Base-by-base conservation (phyloP, 2,113 vertebrate genomes). In the Mastomys natalensis region DNA sequence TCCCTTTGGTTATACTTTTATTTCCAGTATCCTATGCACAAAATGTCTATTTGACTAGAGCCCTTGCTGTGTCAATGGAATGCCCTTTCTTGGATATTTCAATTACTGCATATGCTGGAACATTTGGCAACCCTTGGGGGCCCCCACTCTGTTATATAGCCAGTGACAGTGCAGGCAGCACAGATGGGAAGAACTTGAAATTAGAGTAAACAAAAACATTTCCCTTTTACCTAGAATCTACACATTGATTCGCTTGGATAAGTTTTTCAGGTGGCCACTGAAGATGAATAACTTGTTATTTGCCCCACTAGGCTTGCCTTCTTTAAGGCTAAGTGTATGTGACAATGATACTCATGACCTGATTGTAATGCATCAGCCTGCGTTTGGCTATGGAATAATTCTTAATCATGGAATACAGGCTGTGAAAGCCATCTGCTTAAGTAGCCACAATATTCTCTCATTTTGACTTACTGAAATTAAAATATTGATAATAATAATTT, bases 341-440 rank as follows among this genome's bases (percentile, higher is more conserved):
- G n/a, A 12, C 11, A 21, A 74, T 95, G 93, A 45, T 64, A 72
- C 60, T 3, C 87, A 96, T 34, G 3, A 93, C 87, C 81, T 95
- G 2, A 97, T 96, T 95, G 34, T 31, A 96, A n/a, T 31, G 5
- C 73, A 89, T 91, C 31, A 91, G 92, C 60, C 62, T 95, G 53
- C 58, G 92, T 89, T 95, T 19, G 17, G 31, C 94, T 93, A 26
- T 88, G 89, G 58, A 68, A 22, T 91, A 97, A 81, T 86, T 98
- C 95, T 97, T 97, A 97, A 97, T 86, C 96, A 94, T 97, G 40
- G 6, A 62, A 93, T 74, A 66, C 78, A 95, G 87, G 95, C 97
- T 97, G 90, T 97, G 96, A 95, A 90, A 97, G 37, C 97, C 97
- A 98, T 98, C 97, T 98, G 96, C 48, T 97, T 93, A 96, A 43